Percentiles rank a stretch among this genome's conserved stretches.
phyloP scores from a whole-genome alignment of 2,888 invertebrate species.

The Sisyra terminalis region DNA sequence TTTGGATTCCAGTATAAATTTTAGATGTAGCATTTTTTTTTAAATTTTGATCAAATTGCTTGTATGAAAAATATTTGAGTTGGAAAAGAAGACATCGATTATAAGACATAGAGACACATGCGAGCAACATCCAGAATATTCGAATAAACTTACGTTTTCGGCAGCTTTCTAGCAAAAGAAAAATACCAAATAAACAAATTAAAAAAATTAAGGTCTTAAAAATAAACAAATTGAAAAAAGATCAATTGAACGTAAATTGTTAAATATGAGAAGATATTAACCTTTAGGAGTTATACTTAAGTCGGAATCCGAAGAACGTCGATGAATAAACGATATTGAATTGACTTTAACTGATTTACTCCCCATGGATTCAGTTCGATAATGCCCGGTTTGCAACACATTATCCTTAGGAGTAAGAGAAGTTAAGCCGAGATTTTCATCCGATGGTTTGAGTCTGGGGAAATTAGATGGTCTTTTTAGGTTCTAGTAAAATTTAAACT shows the following conservation, averaged over 20 bases:
- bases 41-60: too few relatives aligned
- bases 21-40: too few relatives aligned
- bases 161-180: slow-evolving; percentile 33
- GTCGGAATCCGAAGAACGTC: slow-evolving; percentile 87
- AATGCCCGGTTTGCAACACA: slow-evolving; percentile 22
- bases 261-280: slow-evolving; percentile 25
- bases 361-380: slow-evolving; percentile 38
- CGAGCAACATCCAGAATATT: neutral
- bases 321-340: slow-evolving; percentile 35
- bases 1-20: too few relatives aligned
- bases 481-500: too few relatives aligned
- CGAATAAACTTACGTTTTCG: slow-evolving; percentile 36
- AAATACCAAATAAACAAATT: slow-evolving; percentile 9
- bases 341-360: slow-evolving; percentile 31
- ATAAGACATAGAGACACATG: neutral
- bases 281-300: slow-evolving; percentile 87
- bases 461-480: too few relatives aligned
- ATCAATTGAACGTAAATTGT: neutral
- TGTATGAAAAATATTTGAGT: too few relatives aligned
- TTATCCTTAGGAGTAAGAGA: neutral
- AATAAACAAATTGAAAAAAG: slow-evolving; percentile 8
- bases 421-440: too few relatives aligned
- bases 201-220: neutral
- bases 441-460: too few relatives aligned
- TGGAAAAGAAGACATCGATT: too few relatives aligned